Conservation (phyloP, 2,113 vertebrate species). For the Perognathus longimembris region DNA sequence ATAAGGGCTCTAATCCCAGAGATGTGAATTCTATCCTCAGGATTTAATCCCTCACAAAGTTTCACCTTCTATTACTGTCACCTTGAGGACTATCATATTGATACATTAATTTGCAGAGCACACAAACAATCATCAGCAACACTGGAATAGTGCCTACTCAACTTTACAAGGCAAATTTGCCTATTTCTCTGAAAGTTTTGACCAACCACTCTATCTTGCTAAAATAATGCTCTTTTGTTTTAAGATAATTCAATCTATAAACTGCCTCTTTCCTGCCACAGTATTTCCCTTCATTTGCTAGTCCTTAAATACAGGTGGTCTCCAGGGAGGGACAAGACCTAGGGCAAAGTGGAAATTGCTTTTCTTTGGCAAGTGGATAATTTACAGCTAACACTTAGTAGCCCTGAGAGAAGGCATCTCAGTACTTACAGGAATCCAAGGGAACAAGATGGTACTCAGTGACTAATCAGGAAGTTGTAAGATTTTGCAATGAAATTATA, state of each 20-base stretch:
- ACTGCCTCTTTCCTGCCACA: not conserved
- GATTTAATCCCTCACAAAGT: not conserved
- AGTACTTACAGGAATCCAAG: accelerated
- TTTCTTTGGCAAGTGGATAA: not conserved
- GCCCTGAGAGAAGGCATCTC: not conserved
- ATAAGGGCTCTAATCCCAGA: too few species aligned
- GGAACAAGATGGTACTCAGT: not conserved
- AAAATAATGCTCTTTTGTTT: not conserved
- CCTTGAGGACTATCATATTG: not conserved
- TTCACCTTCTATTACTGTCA: not conserved
- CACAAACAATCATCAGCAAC: not conserved
- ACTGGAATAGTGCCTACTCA: not conserved
- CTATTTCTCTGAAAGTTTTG: not conserved
- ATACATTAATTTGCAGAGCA: not conserved
- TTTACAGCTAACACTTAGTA: not conserved
- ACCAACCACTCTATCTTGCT: not conserved
- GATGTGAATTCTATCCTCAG: too few species aligned
- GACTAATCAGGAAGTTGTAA: not conserved
- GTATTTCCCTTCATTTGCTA: not conserved
- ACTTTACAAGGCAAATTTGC: not conserved
- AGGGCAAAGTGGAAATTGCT: not conserved
- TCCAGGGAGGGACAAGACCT: not conserved
- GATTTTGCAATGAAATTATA: not conserved
- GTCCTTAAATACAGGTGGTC: not conserved
- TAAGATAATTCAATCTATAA: not conserved